Evolutionary conservation across 2,113 vertebrate genomes (phyloP), one percentile per base, ranked within the genome.

Genomic region (Oncorhynchus masou): DNA sequence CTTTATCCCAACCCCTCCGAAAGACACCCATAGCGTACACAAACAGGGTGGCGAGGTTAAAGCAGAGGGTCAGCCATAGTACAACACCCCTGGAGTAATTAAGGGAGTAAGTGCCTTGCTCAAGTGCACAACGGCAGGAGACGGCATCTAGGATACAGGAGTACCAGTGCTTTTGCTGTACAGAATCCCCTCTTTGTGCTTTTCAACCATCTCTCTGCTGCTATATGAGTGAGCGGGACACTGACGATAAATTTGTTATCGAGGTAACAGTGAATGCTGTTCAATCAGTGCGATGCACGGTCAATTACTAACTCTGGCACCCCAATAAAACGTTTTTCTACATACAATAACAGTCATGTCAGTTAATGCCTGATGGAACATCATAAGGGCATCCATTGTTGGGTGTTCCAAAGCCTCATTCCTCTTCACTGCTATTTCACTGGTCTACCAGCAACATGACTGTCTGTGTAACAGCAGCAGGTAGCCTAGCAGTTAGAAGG

Each of bases 271-370:
- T n/a, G 68, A 24, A 67, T 67, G 3, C 73, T 25, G 25, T 59
- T 25, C 60, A 31, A 27, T 74, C 39, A 31, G 20, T 65, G 59
- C 5, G 19, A 27, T 68, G 20, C 48, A 15, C 49, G 48, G 59
- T n/a, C 48, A 62, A 3, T 73, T 27, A 72, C 73, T 70, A 65
- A 45, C 39, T 45, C 16, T 48, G 65, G 12, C 15, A 16, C 51
- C 51, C 51, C 12, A 19, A 19, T 54, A 0, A 19, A 54, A 54
- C 2, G 39, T 45, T 45, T 45, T 45, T 45, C 13, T 15, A 19
- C 51, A 54, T 54, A n/a, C 66, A 68, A 78, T 66, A 82, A 72
- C 54, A 73, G 48, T 15, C 25, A 31, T 67, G 12, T 57, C 27
- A 62, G n/a, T 9, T 62, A n/a, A 62, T 8, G 16, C n/a, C n/a